These are phyloP conservation scores for Cerastis rubricosa DNA, from an alignment of 2,888 invertebrate species.

Conservation along the genomic window DNA sequence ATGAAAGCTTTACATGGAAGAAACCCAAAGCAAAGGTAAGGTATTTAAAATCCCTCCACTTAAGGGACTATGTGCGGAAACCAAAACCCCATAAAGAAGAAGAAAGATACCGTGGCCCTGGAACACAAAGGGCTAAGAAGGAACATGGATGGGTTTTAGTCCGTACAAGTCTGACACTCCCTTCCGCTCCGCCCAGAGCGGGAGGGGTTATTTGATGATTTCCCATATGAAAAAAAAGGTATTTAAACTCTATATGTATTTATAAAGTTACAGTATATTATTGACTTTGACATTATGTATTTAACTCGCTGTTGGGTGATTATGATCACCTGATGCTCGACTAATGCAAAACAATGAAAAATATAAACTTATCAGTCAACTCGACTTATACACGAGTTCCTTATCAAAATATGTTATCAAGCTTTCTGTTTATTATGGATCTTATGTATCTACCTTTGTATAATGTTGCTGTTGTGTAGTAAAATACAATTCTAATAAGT, in stretches of 20 bases:
- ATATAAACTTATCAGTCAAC: slow-evolving; percentile 51
- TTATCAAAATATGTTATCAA: slow-evolving; percentile 53
- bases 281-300: background rate
- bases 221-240: no score
- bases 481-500: background rate
- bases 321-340: slow-evolving; percentile 46
- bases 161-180: no score
- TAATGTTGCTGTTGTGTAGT: background rate
- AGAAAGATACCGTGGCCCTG: no score
- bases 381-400: slow-evolving; percentile 30
- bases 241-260: background rate
- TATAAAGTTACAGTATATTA: background rate
- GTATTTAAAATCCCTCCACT: no score
- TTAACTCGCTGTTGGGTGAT: slow-evolving; percentile 1
- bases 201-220: no score
- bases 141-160: no score
- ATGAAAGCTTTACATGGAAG: background rate
- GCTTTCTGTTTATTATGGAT: slow-evolving; percentile 46
- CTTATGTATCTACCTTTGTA: slow-evolving; percentile 28
- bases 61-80: no score
- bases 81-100: no score
- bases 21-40: background rate
- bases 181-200: no score
- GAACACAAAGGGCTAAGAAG: no score
- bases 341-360: slow-evolving; percentile 45